These are phyloP conservation scores for Galerucella pusilla DNA, from an alignment of 2,888 invertebrate genomes.

Conservation along the genomic window DNA sequence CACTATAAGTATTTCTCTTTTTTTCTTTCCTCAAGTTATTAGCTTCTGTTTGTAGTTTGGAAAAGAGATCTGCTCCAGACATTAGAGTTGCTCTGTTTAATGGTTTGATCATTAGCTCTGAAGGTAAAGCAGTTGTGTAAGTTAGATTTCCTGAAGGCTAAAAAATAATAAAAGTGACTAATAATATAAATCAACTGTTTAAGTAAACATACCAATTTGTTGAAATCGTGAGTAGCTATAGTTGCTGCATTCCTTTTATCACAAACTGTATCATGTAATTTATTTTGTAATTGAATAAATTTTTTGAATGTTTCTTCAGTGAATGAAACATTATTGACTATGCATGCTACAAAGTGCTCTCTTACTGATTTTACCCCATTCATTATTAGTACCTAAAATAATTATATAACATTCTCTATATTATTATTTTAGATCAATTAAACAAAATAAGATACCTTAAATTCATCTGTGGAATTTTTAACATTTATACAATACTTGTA, in stretches of 20 bases:
- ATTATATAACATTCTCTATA: slow-evolving; percentile 17
- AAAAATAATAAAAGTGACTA: slow-evolving; percentile 26
- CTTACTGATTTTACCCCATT: slow-evolving; percentile 71
- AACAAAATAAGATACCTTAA: slow-evolving; percentile 39
- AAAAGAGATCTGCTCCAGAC: slow-evolving; percentile 76
- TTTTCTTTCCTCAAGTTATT: slow-evolving; percentile 84
- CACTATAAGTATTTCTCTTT: slow-evolving; percentile 83
- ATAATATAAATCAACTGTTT: too few relatives aligned
- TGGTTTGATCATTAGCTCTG: slow-evolving; percentile 74
- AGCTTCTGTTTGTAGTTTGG: slow-evolving; percentile 78
- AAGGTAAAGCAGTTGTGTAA: slow-evolving; percentile 77
- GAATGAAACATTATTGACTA: slow-evolving; percentile 74
- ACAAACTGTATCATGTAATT: slow-evolving; percentile 79
- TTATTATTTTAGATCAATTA: not conserved
- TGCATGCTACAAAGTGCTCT: slow-evolving; percentile 79
- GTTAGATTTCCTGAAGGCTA: slow-evolving; percentile 67
- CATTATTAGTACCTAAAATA: slow-evolving; percentile 49
- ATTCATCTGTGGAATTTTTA: slow-evolving; percentile 48
- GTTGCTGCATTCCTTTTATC: slow-evolving; percentile 82
- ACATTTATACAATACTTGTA: slow-evolving; percentile 61
- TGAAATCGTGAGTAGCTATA: slow-evolving; percentile 85
- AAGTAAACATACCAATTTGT: slow-evolving; percentile 66
- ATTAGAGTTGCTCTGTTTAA: slow-evolving; percentile 71
- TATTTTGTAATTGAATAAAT: slow-evolving; percentile 84
- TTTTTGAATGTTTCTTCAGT: slow-evolving; percentile 72